Base-by-base conservation (phyloP, 2,888 invertebrate genomes). In the Tanytarsus gracilentus region DNA sequence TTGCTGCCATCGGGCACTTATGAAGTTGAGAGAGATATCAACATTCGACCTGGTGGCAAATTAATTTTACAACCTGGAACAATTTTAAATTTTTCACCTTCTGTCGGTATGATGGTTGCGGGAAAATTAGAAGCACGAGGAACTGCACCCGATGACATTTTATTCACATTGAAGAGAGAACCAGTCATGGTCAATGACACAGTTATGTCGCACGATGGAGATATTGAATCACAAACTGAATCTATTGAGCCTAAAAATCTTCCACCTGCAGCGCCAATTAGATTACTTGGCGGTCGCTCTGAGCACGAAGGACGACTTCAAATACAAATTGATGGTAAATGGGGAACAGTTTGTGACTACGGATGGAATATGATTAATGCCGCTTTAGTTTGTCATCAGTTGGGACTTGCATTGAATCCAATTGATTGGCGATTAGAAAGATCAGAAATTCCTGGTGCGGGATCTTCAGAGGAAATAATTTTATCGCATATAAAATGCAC, bases 301-400 rank as follows among this genome's bases (percentile, higher is more conserved):
- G 81, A 81, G 56, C 80, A 83, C 36, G 94, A 96, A 76, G 99
- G 99, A 1, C 79, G 96, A 65, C 71, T 93, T 33, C 90, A 92
- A 77, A 82, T 97, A 0, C 81, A 84, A 67, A 77, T 96, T 7
- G 83, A 88, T 62, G 86, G 86, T 1, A 83, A 85, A 70, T 98
- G 98, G 98, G 98, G 98, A 30, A 97, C 97, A 0, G 91, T 99
- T 1, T 99, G 99, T 70, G 91, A 91, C 73, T 92, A 98, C 70
- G 90, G 88, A 49, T 99, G 98, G 96, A 94, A 86, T 48, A 85
- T 91, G 18, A 78, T 84, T 44, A 88, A 93, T 69, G 95, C 99
- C 0, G 91, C 95, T 0, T 75, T 98, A 51, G 94, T 91, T 1
- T 99, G 99, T 68, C 89, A 96, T 72, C 97, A 98, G 73, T 75